Conservation (phyloP, 2,797 vertebrate species). For the Phoebastria nigripes region DNA sequence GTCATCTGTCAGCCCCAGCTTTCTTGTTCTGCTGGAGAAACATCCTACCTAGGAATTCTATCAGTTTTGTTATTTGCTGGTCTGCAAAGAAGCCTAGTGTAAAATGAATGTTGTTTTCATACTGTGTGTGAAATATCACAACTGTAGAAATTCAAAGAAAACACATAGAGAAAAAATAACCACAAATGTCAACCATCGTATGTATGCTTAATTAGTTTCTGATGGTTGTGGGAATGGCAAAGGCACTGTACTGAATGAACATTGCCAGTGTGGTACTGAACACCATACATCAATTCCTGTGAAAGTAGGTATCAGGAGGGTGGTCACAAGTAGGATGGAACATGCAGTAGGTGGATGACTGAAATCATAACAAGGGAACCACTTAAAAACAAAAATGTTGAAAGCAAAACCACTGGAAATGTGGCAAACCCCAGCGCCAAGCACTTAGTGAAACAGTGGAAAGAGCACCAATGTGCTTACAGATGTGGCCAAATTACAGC, state of each 20-base stretch:
- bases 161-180: accelerated
- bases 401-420: not conserved
- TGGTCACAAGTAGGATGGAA: not conserved
- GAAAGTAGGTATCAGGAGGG: not conserved
- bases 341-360: not conserved
- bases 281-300: accelerated
- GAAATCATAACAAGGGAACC: not conserved
- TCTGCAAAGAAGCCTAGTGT: not conserved
- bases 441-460: not conserved
- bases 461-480: not conserved
- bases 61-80: not conserved
- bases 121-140: not conserved
- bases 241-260: not conserved
- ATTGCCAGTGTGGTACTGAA: not conserved
- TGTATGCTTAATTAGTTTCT: not conserved
- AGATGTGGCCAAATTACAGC: not conserved
- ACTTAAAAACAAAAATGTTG: not conserved
- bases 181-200: not conserved
- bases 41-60: not conserved
- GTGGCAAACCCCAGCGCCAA: not conserved
- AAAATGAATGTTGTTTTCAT: not conserved
- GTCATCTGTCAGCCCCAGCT: not conserved
- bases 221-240: not conserved
- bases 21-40: not conserved
- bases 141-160: not conserved